Percentiles rank a stretch among this genome's conserved stretches.
These are phyloP conservation scores for Cylindroiulus punctatus DNA, from an alignment of 2,888 invertebrate genomes.

Conservation along the genomic window DNA sequence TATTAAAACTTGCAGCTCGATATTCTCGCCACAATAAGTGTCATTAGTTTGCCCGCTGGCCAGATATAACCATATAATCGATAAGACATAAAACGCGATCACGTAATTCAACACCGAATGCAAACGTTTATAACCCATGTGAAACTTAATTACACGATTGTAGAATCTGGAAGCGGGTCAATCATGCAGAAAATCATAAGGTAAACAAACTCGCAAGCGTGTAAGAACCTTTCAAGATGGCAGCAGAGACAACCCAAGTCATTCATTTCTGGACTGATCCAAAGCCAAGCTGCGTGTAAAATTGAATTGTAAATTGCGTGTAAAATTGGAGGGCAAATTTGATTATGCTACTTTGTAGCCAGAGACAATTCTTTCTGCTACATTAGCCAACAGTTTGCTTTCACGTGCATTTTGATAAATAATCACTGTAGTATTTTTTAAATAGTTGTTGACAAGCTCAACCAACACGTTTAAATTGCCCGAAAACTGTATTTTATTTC, in stretches of 20 bases:
- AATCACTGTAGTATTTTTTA: too few relatives aligned
- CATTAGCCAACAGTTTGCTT: too few relatives aligned
- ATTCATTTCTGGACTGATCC: neutral
- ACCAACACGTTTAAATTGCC: too few relatives aligned
- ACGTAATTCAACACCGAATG: neutral
- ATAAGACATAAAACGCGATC: neutral
- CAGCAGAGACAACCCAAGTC: neutral
- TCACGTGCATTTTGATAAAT: too few relatives aligned
- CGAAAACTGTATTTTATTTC: too few relatives aligned
- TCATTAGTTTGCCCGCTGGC: neutral
- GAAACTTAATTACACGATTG: neutral
- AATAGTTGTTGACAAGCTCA: too few relatives aligned
- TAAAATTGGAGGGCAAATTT: too few relatives aligned
- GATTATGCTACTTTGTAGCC: too few relatives aligned
- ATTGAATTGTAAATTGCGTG: neutral
- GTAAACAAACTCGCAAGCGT: constrained; percentile 1
- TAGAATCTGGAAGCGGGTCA: neutral
- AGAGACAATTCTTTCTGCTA: too few relatives aligned
- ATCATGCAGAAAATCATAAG: constrained; percentile 36
- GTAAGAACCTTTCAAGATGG: neutral
- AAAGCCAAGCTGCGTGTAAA: neutral
- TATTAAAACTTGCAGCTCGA: neutral
- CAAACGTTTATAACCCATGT: neutral
- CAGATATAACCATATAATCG: neutral
- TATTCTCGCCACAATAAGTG: neutral